Conservation (phyloP, 2,888 invertebrate species). For the Beris chalybata region DNA sequence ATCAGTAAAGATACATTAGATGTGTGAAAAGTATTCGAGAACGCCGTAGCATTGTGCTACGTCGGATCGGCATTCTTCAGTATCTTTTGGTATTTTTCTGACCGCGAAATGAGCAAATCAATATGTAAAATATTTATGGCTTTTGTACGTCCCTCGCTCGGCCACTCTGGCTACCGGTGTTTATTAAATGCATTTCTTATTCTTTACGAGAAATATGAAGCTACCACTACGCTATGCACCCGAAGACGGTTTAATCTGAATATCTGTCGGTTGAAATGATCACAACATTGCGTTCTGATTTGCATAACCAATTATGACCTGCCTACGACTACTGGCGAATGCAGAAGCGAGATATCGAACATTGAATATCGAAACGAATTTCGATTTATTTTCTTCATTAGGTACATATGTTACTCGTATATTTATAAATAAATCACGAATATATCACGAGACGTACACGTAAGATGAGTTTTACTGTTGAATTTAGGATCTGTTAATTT, state of each 20-base stretch:
- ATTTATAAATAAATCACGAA: no score
- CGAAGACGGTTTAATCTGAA: conserved; percentile 14
- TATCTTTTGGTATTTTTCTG: background rate
- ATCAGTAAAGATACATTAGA: no score
- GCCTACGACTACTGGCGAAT: conserved; percentile 5
- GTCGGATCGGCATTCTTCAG: background rate
- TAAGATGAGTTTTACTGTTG: no score
- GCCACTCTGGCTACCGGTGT: conserved; percentile 23
- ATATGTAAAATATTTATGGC: conserved; percentile 34
- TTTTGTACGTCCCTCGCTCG: conserved; percentile 27
- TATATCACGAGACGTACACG: no score
- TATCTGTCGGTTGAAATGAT: conserved; percentile 15
- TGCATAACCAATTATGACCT: conserved; percentile 36
- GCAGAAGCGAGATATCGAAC: conserved; percentile 20
- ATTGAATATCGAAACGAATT: conserved; percentile 19
- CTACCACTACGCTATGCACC: conserved; percentile 14
- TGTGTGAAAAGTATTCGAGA: no score
- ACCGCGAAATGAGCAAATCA: conserved; percentile 21
- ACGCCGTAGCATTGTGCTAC: background rate
- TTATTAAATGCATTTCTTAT: conserved; percentile 31
- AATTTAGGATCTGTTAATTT: no score
- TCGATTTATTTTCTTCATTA: conserved; percentile 10
- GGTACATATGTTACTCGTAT: no score
- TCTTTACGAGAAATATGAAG: conserved; percentile 18
- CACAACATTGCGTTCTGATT: conserved; percentile 28